Conservation (phyloP, 2,797 vertebrate genomes). For the Sibirionetta formosa region DNA sequence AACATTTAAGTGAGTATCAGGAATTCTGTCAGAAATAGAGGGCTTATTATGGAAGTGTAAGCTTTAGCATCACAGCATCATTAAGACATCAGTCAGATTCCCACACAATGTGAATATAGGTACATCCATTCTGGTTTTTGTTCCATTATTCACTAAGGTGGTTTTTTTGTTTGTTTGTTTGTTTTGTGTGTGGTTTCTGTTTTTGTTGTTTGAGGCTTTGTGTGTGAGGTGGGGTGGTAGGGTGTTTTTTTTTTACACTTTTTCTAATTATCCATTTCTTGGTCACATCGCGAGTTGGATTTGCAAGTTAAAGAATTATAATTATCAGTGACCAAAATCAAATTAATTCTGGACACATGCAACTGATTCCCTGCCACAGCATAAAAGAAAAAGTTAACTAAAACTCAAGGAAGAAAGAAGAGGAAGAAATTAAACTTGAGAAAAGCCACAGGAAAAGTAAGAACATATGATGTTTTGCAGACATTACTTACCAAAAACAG, state of each 20-base stretch:
- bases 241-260: not conserved
- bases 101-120: fast-evolving
- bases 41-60: not conserved
- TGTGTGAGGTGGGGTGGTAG: no score
- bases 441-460: not conserved
- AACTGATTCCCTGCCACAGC: slow-evolving; percentile 5
- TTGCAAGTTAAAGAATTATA: not conserved
- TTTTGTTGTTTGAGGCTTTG: no score
- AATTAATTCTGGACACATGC: slow-evolving; percentile 23
- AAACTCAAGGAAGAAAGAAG: not conserved
- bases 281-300: not conserved
- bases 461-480: not conserved
- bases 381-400: slow-evolving; percentile 29
- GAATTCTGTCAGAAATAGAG: not conserved
- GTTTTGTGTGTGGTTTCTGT: no score
- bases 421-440: not conserved
- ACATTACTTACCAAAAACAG: slow-evolving; percentile 93
- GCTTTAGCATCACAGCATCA: not conserved
- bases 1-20: not conserved
- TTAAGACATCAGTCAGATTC: not conserved
- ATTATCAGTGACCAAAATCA: not conserved
- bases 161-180: no score
- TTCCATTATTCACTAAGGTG: no score
- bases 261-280: not conserved
- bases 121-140: fast-evolving